phyloP scores from a whole-genome alignment of 2,113 vertebrate genomes.

The Cariama cristata region DNA sequence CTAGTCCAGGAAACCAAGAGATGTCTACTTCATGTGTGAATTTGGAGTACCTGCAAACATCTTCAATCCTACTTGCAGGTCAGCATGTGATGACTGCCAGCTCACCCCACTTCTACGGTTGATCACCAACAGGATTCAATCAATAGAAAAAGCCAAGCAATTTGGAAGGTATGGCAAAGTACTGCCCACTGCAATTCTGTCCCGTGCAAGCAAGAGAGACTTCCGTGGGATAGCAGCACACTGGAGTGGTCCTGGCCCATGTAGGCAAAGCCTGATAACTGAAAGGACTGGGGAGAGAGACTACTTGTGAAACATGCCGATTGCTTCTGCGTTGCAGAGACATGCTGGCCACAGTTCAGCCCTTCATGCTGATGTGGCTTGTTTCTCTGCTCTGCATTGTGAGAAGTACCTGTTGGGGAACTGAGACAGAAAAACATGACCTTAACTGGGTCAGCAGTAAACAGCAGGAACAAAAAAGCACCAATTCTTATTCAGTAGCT shows the following conservation, averaged over 20 bases:
- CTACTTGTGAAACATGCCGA: background rate
- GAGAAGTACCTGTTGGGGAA: background rate
- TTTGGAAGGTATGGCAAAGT: background rate
- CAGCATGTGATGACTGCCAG: background rate
- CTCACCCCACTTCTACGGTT: accelerated
- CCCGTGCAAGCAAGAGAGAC: background rate
- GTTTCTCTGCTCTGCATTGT: background rate
- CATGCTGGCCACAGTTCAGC: background rate
- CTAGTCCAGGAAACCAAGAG: background rate
- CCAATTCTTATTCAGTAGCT: background rate
- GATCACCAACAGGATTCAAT: background rate
- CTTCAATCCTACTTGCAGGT: background rate
- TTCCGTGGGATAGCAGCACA: background rate
- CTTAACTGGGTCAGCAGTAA: background rate
- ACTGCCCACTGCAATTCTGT: background rate
- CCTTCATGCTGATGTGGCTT: background rate
- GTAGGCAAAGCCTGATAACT: background rate
- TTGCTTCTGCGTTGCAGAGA: background rate
- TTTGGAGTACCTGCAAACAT: background rate
- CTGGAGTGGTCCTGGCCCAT: background rate
- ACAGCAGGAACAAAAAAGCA: background rate
- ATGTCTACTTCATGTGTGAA: background rate
- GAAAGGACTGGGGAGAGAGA: background rate
- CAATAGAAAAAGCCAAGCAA: background rate
- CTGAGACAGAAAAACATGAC: background rate